Evolutionary conservation across 2,888 invertebrate species (phyloP).

Genomic region (Heliconius ethilla): DNA sequence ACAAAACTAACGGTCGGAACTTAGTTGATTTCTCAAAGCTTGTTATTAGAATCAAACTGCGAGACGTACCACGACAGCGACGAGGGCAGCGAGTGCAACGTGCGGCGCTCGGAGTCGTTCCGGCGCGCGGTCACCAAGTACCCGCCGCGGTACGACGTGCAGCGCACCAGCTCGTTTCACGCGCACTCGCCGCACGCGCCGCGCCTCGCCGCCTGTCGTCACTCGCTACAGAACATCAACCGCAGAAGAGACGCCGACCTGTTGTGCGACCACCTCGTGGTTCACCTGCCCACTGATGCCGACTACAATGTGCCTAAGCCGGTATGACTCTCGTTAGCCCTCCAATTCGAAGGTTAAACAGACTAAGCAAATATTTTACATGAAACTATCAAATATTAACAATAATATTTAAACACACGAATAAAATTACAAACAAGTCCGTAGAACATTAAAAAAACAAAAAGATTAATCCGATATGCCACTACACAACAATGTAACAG

Average conservation of each 20-base stretch:
- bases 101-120: constrained; percentile 72
- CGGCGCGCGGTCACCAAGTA: constrained; percentile 61
- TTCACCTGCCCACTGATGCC: constrained; percentile 70
- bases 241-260: constrained; percentile 70
- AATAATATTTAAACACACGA: too few species aligned
- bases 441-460: background rate
- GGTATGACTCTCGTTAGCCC: constrained; percentile 52
- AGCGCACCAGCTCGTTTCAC: constrained; percentile 72
- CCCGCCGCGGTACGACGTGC: constrained; percentile 67
- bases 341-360: too few species aligned
- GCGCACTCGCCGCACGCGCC: constrained; percentile 64
- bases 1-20: background rate
- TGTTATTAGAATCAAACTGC: constrained; percentile 55
- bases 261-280: constrained; percentile 70
- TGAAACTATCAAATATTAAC: background rate
- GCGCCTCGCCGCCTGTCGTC: constrained; percentile 64
- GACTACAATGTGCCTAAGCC: constrained; percentile 69
- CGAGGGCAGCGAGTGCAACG: constrained; percentile 73
- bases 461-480: too few species aligned
- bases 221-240: constrained; percentile 72
- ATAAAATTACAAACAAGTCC: background rate
- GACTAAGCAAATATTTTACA: background rate
- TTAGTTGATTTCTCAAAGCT: constrained; percentile 4
- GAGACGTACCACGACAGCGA: constrained; percentile 75
- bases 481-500: too few species aligned